Base-by-base conservation (phyloP, 2,888 invertebrate species). In the Dolichomitus sp. region DNA sequence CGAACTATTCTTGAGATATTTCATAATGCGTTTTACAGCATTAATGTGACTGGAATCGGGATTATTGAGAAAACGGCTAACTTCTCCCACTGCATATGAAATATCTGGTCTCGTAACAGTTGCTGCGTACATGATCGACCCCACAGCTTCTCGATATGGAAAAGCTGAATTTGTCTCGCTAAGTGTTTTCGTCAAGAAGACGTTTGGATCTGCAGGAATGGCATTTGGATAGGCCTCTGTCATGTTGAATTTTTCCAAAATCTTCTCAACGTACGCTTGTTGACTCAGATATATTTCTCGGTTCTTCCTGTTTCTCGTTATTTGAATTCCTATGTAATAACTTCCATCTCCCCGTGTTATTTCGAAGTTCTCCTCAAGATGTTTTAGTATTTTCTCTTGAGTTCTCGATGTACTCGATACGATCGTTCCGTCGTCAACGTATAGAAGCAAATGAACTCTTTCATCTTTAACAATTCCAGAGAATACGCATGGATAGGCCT, bases 341-440 rank as follows among this genome's bases (percentile, higher is more conserved):
- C 89, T 17, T 5, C 86, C 86, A 11, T 77, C 54, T 12, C 52
- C 61, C 19, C 57, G 42, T 0, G 48, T 23, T 23, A 85, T 81
- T 57, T 85, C 83, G 37, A 88, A 84, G 9, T 83, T 52, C 0
- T 61, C 12, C 30, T 52, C 57, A 3, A 86, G 65, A 0, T 77
- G 52, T 2, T 37, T 19, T 2, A 88, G 42, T 50, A 90, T 83
- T n/a, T 59, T 17, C 5, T 86, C 57, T n/a, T 86, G 77, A 11
- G 66, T 65, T 17, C 77, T 52, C 27, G 82, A 52, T 9, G 76
- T n/a, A 0, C 63, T 83, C 11, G 85, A 59, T 30, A 81, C 84
- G 9, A 90, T 82, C 17, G 91, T 70, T 23, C 90, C 89, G 84
- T 91, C 91, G 69, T 92, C 91, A 27, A 92, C 90, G 80, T 90